phyloP scores from a whole-genome alignment of 2,797 vertebrate genomes.

The Ambastaia sidthimunki region DNA sequence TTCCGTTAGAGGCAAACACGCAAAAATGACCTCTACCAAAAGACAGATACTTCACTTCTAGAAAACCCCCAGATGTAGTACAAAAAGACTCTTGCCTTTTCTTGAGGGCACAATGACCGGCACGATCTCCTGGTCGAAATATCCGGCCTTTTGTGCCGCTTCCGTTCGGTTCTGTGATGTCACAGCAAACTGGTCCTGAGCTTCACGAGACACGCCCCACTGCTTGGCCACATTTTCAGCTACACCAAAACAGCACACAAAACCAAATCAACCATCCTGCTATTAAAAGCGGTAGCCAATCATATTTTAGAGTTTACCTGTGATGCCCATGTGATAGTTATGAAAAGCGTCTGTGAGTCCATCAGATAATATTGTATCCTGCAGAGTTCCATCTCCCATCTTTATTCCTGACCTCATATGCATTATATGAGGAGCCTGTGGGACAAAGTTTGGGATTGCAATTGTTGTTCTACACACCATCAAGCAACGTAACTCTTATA shows the following conservation, averaged over 20 bases:
- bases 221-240: conserved; percentile 96
- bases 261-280: not conserved
- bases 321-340: conserved; percentile 93
- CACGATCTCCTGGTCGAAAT: conserved; percentile 92
- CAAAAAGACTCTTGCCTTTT: conserved; percentile 80
- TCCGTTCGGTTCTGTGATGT: conserved; percentile 89
- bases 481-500: no score
- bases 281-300: not conserved
- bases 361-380: conserved; percentile 88
- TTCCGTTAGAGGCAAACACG: not conserved
- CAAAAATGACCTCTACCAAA: no score
- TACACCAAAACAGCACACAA: conserved; percentile 57
- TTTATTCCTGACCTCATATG: conserved; percentile 88
- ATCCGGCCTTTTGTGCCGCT: conserved; percentile 88
- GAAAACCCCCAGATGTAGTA: not conserved
- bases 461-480: no score
- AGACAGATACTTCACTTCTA: not conserved
- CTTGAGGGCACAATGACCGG: conserved; percentile 86
- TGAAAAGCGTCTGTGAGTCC: conserved; percentile 94
- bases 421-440: conserved; percentile 84
- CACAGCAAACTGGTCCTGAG: conserved; percentile 88
- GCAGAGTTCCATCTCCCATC: conserved; percentile 86
- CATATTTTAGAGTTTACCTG: conserved; percentile 75
- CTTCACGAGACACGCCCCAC: conserved; percentile 86
- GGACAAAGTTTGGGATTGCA: not conserved